Base-by-base conservation (phyloP, 23 tunicate species). In the Botrylloides violaceus region DNA sequence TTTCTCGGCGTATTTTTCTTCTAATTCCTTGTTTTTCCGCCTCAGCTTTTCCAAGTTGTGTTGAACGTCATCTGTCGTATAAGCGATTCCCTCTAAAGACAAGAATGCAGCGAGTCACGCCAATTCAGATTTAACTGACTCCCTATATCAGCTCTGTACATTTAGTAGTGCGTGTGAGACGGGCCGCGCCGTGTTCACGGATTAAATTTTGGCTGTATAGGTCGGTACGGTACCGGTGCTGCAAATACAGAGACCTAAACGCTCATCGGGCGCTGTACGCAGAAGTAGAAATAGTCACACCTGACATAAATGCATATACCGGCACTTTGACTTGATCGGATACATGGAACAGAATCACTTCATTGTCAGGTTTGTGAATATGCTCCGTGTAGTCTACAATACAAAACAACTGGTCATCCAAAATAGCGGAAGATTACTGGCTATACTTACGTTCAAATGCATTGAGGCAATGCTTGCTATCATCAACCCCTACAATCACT, bases 391-490 rank as follows among this genome's bases (percentile, higher is more conserved):
- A 79, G 36, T 61, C 83, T 79, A 49, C 15, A 68, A 9, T n/a
- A n/a, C n/a, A n/a, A n/a, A n/a, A n/a, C n/a, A n/a, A n/a, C n/a
- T n/a, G n/a, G n/a, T n/a, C n/a, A n/a, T n/a, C n/a, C n/a, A n/a
- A n/a, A n/a, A n/a, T n/a, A n/a, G n/a, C n/a, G n/a, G n/a, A n/a
- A n/a, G n/a, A n/a, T n/a, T n/a, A n/a, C n/a, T n/a, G n/a, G n/a
- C n/a, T 6, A 6, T 27, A 76, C 83, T 79, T 58, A 79, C 83
- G 68, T 21, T 79, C 76, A 4, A 79, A 79, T 3, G 83, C 83
- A 12, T 36, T 36, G 27, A 2, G 36, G 26, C 75, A 65, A 59
- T 37, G 43, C 0, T 70, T 48, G 34, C 83, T 79, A 3, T 38
- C 70, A 34, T 79, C 83, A 3, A 79, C 76, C 31, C 66, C 76